Conservation (phyloP, 2,888 invertebrate genomes). For the Chouioia cunea region DNA sequence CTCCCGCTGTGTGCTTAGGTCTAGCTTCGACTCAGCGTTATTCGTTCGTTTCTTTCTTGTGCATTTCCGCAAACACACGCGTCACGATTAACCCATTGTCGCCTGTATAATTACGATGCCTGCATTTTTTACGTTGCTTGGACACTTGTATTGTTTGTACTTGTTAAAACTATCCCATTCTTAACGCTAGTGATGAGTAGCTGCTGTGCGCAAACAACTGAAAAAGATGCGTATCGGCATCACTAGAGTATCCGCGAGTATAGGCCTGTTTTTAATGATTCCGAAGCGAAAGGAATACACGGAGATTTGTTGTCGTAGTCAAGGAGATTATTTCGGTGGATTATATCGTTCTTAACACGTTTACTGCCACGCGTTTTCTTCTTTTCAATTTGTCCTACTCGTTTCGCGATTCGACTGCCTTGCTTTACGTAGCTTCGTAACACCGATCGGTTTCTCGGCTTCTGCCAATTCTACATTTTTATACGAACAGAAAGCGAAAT, state of each 20-base stretch:
- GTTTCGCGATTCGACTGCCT: too few species aligned
- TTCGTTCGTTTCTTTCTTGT: too few species aligned
- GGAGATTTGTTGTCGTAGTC: conserved; percentile 27
- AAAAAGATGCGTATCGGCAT: conserved; percentile 3
- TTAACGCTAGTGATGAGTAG: background rate
- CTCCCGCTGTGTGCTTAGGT: too few species aligned
- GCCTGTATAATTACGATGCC: background rate
- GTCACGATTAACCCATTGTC: conserved; percentile 16
- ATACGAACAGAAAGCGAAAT: too few species aligned
- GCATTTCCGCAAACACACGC: background rate
- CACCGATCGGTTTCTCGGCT: too few species aligned
- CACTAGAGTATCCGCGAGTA: background rate
- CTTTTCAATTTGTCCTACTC: too few species aligned
- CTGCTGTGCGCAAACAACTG: conserved; percentile 1
- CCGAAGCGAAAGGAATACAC: background rate
- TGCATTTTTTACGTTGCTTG: conserved; percentile 6
- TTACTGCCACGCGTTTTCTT: too few species aligned
- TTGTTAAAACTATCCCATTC: conserved; percentile 1
- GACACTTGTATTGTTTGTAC: conserved; percentile 5
- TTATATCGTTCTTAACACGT: conserved; percentile 39
- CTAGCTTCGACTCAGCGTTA: too few species aligned
- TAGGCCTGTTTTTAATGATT: background rate
- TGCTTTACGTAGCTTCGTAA: too few species aligned
- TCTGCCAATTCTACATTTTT: too few species aligned
- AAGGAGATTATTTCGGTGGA: conserved; percentile 36